These are phyloP conservation scores for Parazoanthus darwini DNA, from an alignment of 92 coral and sea anemone genomes.

Conservation along the genomic window DNA sequence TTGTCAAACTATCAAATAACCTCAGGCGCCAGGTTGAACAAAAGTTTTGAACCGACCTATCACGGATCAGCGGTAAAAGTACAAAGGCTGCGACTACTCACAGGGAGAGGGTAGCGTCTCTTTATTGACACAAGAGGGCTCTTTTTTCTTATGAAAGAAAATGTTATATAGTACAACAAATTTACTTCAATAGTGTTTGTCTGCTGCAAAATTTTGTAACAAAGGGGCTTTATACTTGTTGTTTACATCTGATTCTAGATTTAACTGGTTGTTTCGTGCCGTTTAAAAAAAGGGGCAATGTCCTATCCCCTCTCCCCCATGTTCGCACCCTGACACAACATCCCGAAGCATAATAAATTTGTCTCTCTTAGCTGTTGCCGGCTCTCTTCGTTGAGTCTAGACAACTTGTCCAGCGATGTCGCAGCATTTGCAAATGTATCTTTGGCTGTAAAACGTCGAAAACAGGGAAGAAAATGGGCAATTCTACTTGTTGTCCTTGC, in stretches of 20 bases:
- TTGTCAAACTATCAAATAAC: constrained; percentile 85
- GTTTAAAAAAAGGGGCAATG: neutral
- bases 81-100: constrained; percentile 65
- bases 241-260: neutral
- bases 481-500: constrained; percentile 92
- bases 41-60: constrained; percentile 74
- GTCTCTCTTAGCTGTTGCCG: constrained; percentile 14
- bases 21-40: constrained; percentile 93
- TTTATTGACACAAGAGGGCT: neutral
- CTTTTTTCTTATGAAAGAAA: constrained; percentile 3
- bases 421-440: constrained; percentile 55
- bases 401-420: constrained; percentile 75
- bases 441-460: constrained; percentile 65
- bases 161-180: too few relatives aligned
- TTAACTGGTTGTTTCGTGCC: neutral
- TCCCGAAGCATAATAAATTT: constrained; percentile 54
- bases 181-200: neutral
- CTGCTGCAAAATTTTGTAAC: neutral
- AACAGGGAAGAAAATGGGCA: constrained; percentile 92
- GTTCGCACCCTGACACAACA: constrained; percentile 55
- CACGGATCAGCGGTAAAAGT: constrained; percentile 69
- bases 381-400: constrained; percentile 46
- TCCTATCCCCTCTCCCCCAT: constrained; percentile 29
- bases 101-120: constrained; percentile 51
- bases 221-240: neutral